Conservation (phyloP, 2,888 invertebrate genomes). For the Cheilosia urbana region DNA sequence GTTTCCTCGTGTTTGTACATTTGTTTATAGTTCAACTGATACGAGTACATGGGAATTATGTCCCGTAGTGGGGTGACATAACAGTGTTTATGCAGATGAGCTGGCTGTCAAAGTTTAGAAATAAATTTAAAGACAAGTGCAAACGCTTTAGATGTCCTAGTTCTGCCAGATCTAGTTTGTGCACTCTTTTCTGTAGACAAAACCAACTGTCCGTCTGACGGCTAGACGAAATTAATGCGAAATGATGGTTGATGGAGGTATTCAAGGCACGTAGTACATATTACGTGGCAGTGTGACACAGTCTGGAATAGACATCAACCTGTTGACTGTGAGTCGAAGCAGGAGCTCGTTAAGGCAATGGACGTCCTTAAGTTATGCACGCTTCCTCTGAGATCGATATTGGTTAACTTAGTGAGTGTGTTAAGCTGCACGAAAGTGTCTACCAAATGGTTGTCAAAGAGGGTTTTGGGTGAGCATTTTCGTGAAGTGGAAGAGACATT, state of each 20-base stretch:
- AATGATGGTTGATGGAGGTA: neutral
- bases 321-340: neutral
- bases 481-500: too few species aligned
- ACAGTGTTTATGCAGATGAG: too few species aligned
- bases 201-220: constrained; percentile 1
- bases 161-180: constrained; percentile 3
- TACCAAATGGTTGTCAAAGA: too few species aligned
- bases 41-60: too few species aligned
- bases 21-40: neutral
- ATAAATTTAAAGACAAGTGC: neutral
- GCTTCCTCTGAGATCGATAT: too few species aligned
- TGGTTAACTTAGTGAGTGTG: too few species aligned
- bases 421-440: too few species aligned
- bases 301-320: neutral
- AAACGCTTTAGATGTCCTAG: neutral
- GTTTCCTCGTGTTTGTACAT: neutral
- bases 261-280: constrained; percentile 5
- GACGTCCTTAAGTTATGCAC: too few species aligned
- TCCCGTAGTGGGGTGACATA: too few species aligned
- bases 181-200: neutral
- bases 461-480: too few species aligned
- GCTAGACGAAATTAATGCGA: constrained; percentile 22
- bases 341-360: too few species aligned
- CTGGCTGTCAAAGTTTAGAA: neutral
- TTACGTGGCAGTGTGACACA: neutral